phyloP scores from a whole-genome alignment of 2,888 invertebrate genomes.

The Amiota minor region DNA sequence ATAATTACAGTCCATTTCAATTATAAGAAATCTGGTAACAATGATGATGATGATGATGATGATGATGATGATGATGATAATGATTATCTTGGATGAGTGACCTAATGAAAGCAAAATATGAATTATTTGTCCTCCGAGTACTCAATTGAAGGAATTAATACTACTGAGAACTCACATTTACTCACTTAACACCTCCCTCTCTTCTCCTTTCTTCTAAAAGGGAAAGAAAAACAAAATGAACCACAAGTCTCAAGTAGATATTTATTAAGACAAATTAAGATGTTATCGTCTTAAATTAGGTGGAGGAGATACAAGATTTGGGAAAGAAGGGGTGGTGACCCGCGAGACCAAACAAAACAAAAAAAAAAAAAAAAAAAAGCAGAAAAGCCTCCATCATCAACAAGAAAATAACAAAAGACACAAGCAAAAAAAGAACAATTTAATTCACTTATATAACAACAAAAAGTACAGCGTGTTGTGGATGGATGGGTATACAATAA shows the following conservation, averaged over 20 bases:
- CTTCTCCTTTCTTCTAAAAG: too few species aligned
- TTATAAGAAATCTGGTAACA: too few species aligned
- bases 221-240: not conserved
- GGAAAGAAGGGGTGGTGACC: constrained; percentile 46
- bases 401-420: not conserved
- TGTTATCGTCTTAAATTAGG: constrained; percentile 63
- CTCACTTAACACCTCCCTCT: too few species aligned
- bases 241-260: constrained; percentile 39
- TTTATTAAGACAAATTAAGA: constrained; percentile 69
- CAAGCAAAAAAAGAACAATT: constrained; percentile 50
- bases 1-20: too few species aligned
- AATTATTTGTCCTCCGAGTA: too few species aligned
- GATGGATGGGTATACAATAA: constrained; percentile 21
- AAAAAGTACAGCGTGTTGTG: constrained; percentile 30
- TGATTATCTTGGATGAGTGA: too few species aligned
- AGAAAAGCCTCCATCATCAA: constrained; percentile 40
- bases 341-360: constrained; percentile 35
- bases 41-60: too few species aligned
- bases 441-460: constrained; percentile 44
- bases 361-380: constrained; percentile 46
- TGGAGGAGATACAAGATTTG: not conserved
- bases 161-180: too few species aligned
- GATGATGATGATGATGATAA: too few species aligned
- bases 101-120: too few species aligned
- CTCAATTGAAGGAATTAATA: too few species aligned